Percentiles rank a stretch among this genome's conserved stretches.
Evolutionary conservation across 2,888 invertebrate genomes (phyloP).

Genomic region (Oscheius sp.): DNA sequence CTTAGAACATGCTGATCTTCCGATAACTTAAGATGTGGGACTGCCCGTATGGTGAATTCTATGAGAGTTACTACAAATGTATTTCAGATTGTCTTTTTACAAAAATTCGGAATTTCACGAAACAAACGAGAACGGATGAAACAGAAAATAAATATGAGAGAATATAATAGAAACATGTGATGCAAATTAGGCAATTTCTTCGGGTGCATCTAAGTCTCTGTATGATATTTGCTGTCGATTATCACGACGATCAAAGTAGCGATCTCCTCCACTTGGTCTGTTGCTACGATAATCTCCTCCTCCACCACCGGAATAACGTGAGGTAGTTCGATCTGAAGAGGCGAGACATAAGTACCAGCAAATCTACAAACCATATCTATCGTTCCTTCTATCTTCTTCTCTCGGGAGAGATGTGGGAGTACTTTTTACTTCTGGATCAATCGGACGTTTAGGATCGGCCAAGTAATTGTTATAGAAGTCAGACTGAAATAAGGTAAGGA

Average conservation of each 20-base stretch:
- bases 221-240: slow-evolving; percentile 84
- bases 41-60: no score
- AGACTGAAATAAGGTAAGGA: slow-evolving; percentile 73
- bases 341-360: not conserved
- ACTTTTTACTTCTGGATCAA: slow-evolving; percentile 78
- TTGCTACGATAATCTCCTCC: slow-evolving; percentile 38
- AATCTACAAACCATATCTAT: slow-evolving; percentile 13
- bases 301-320: slow-evolving; percentile 23
- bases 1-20: no score
- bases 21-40: no score
- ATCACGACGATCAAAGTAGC: slow-evolving; percentile 50
- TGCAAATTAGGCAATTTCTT: slow-evolving; percentile 75
- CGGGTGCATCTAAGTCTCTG: slow-evolving; percentile 88
- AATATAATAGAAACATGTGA: not conserved
- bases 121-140: not conserved
- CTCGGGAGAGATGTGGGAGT: slow-evolving; percentile 3
- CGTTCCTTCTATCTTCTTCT: slow-evolving; percentile 31
- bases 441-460: slow-evolving; percentile 90
- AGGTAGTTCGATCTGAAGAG: slow-evolving; percentile 24
- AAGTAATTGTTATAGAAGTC: slow-evolving; percentile 96
- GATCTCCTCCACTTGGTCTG: slow-evolving; percentile 64
- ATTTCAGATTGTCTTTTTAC: not conserved
- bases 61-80: no score
- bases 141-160: not conserved
- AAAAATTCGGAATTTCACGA: no score